Percentiles rank a stretch among this genome's conserved stretches.
Evolutionary conservation across 2,888 invertebrate genomes (phyloP).

Genomic region (Orchesellides sinensis): DNA sequence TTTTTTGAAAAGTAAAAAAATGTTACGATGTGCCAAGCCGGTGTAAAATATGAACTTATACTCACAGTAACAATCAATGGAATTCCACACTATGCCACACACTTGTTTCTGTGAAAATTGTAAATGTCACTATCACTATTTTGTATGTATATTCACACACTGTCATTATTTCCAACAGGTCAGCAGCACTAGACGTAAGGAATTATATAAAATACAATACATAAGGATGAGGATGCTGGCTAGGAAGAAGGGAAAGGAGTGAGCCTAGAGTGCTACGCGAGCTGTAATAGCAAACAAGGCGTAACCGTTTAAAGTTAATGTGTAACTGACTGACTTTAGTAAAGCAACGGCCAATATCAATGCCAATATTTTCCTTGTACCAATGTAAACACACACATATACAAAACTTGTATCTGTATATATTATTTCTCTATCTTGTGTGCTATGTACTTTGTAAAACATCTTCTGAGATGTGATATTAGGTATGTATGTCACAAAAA

Average conservation of each 20-base stretch:
- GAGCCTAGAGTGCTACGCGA: neutral
- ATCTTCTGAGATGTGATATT: neutral
- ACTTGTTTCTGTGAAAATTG: too few relatives aligned
- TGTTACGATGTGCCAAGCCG: neutral
- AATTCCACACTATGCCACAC: neutral
- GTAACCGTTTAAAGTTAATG: neutral
- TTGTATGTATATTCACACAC: neutral
- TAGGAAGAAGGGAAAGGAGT: neutral
- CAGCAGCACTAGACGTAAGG: conserved; percentile 5
- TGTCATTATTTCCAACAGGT: conserved; percentile 9
- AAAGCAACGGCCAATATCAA: conserved; percentile 5
- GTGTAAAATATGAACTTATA: too few relatives aligned
- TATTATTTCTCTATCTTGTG: too few relatives aligned
- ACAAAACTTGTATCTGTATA: too few relatives aligned
- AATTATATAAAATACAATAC: too few relatives aligned
- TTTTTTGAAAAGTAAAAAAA: neutral
- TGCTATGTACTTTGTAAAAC: conserved; percentile 3
- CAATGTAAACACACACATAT: conserved; percentile 26
- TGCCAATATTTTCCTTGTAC: conserved; percentile 18
- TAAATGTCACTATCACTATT: conserved; percentile 5
- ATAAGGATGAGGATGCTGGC: neutral
- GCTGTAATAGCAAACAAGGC: neutral
- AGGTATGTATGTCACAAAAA: neutral
- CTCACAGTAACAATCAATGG: too few relatives aligned
- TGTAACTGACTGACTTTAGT: neutral